Conservation (phyloP, 2,888 invertebrate genomes). For the Neocrepidodera transversa region DNA sequence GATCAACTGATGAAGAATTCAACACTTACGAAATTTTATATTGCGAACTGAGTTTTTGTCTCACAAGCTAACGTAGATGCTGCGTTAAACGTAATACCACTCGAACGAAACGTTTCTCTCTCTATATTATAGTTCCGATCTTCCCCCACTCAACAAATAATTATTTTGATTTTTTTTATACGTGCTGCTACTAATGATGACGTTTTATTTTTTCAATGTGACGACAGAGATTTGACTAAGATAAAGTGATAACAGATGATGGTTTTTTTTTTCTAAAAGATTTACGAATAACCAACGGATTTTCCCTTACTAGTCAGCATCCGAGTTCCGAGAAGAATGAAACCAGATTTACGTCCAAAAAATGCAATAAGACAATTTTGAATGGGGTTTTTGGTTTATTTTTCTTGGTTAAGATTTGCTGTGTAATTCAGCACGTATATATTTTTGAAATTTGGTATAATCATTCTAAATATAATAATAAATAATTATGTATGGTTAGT, state of each 20-base stretch:
- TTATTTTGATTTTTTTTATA: constrained; percentile 15
- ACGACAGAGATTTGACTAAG: neutral
- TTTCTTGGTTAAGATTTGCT: too few species aligned
- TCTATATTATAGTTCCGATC: constrained; percentile 8
- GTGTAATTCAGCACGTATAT: too few species aligned
- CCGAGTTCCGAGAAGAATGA: neutral
- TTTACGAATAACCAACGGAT: neutral
- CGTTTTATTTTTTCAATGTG: constrained; percentile 8
- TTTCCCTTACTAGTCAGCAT: neutral
- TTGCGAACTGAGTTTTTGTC: constrained; percentile 12
- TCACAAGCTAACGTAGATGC: constrained; percentile 3
- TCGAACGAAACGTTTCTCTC: neutral
- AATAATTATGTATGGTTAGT: too few species aligned
- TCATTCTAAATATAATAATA: too few species aligned
- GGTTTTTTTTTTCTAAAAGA: neutral
- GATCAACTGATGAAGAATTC: constrained; percentile 8
- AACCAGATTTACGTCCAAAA: too few species aligned
- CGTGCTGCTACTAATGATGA: neutral
- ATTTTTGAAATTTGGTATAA: too few species aligned
- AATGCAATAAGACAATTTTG: too few species aligned
- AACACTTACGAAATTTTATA: constrained; percentile 18
- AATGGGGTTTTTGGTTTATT: too few species aligned
- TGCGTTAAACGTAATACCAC: constrained; percentile 11
- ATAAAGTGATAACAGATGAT: neutral
- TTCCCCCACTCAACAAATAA: constrained; percentile 2